Conservation (phyloP, 2,797 vertebrate genomes). For the Selene dorsalis region DNA sequence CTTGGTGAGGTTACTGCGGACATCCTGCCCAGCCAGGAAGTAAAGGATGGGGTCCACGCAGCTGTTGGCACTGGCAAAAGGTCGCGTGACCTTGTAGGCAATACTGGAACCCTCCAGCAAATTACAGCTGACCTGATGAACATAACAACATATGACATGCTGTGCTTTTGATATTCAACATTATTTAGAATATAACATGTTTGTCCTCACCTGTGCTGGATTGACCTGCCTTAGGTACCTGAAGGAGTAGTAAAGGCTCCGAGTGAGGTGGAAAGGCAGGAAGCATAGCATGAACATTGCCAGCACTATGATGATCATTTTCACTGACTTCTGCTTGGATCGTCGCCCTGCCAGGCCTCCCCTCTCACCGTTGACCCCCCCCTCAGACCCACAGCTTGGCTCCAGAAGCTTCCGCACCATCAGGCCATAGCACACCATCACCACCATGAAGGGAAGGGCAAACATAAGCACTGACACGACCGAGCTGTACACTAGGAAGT, state of each 20-base stretch:
- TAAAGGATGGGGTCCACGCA: conserved; percentile 96
- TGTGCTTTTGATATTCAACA: background rate
- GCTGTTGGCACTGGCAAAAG: conserved; percentile 94
- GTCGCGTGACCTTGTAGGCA: conserved; percentile 94
- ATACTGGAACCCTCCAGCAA: conserved; percentile 88
- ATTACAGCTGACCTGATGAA: conserved; percentile 84
- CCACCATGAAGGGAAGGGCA: conserved; percentile 88
- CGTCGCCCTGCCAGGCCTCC: conserved; percentile 79
- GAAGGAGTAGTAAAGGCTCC: conserved; percentile 94
- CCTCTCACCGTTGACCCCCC: conserved; percentile 3
- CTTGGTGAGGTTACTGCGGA: conserved; percentile 74
- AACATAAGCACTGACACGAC: conserved; percentile 91
- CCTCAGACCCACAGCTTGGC: conserved; percentile 70
- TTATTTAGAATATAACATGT: too few relatives aligned
- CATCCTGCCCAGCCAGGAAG: conserved; percentile 91
- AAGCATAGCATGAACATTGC: conserved; percentile 92
- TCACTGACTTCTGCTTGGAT: conserved; percentile 93
- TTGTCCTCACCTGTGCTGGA: conserved; percentile 68
- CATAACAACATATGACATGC: background rate
- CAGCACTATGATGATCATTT: conserved; percentile 94
- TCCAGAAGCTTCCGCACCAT: conserved; percentile 90
- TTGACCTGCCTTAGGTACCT: conserved; percentile 84
- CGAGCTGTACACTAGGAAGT: conserved; percentile 92
- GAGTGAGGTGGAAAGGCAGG: conserved; percentile 94
- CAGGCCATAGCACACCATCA: conserved; percentile 91